phyloP scores from a whole-genome alignment of 2,113 vertebrate species.

The Corydoras sp. region DNA sequence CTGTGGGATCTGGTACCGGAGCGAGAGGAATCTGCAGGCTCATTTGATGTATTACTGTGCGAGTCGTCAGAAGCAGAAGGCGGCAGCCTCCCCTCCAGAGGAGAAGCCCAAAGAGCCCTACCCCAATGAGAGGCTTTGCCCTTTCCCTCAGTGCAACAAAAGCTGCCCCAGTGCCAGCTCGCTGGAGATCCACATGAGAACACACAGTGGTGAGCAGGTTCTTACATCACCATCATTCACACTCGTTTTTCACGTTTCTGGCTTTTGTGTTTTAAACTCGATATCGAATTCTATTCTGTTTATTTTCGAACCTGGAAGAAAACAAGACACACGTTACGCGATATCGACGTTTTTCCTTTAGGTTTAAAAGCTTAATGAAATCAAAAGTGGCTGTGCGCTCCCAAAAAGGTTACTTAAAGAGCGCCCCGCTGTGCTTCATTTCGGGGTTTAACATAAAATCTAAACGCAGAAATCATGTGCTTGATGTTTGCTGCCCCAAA shows the following conservation, averaged over 20 bases:
- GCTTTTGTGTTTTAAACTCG: background rate
- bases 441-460: too few species aligned
- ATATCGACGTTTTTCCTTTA: too few species aligned
- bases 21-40: slow-evolving; percentile 92
- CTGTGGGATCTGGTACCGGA: slow-evolving; percentile 98
- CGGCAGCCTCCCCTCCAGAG: slow-evolving; percentile 63
- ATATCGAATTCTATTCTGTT: too few species aligned
- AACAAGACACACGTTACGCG: too few species aligned
- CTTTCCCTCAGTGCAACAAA: slow-evolving; percentile 95
- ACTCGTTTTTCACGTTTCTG: background rate
- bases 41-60: slow-evolving; percentile 98
- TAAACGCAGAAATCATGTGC: too few species aligned
- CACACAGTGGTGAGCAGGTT: slow-evolving; percentile 80
- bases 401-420: too few species aligned
- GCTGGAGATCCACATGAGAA: slow-evolving; percentile 96
- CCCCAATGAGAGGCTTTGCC: slow-evolving; percentile 89
- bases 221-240: background rate
- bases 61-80: slow-evolving; percentile 78
- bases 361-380: too few species aligned
- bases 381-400: too few species aligned
- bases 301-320: too few species aligned
- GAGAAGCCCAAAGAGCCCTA: slow-evolving; percentile 88
- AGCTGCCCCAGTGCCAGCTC: slow-evolving; percentile 97
- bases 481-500: too few species aligned
- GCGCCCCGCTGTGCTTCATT: too few species aligned